Base-by-base conservation (phyloP, 2,113 vertebrate genomes). In the Xyrauchen texanus region DNA sequence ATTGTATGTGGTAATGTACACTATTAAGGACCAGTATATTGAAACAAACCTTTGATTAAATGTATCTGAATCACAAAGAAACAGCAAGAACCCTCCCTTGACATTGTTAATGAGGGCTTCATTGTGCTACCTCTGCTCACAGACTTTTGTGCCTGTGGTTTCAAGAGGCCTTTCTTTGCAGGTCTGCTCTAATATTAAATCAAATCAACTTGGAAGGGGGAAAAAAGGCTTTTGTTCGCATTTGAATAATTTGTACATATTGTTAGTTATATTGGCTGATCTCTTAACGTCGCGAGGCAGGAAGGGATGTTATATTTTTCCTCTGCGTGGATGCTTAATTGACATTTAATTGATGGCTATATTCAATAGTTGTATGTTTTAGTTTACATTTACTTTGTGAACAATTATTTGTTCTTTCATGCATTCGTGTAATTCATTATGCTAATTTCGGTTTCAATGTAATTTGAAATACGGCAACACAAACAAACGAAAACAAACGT, bases 1-100 rank as follows among this genome's bases (percentile, higher is more conserved):
- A 90, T 92, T 92, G 89, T 91, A 90, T 87, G 89, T 85, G 45
- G 88, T 91, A 93, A 92, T 92, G 90, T 91, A 92, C 90, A 92
- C 92, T 88, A 92, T 91, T 91, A 94, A 93, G 90, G 91, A 90
- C 85, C 87, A 81, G 88, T 81, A 88, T 91, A 89, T 90, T 88
- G 91, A 92, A 92, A 92, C 91, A 93, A 91, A 93, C 92, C 93
- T 91, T 90, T 93, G 90, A 94, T 93, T 93, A 94, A 93, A 92
- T 91, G 89, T 84, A 93, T 93, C 91, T 93, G 89, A 93, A 93
- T 93, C 88, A 93, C 92, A 94, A 93, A 93, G 92, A 89, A 90
- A 92, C 90, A 92, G 92, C 89, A 85, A 90, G 92, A 88, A 86
- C 79, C 87, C 90, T 90, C 87, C 84, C 89, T 81, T 76, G 86